Evolutionary conservation across 2,888 invertebrate genomes (phyloP), one percentile per base, ranked within the genome.

Genomic region (Lasioglossum zephyrum): DNA sequence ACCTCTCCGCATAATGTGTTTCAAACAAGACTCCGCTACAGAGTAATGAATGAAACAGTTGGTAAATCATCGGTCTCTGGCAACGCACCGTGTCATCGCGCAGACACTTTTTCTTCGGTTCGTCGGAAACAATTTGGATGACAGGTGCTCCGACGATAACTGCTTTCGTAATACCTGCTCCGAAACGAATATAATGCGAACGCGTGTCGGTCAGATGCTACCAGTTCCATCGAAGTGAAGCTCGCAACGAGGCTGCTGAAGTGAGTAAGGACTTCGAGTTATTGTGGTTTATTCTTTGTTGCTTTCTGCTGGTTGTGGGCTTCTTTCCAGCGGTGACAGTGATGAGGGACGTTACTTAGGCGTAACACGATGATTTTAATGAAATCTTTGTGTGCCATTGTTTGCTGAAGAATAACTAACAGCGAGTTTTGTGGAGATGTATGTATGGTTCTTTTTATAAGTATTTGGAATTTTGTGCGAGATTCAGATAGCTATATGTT

Each of bases 21-120:
- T 74, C 79, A 79, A 76, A 82, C 84, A 86, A 84, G 80, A 73
- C 73, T 41, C 72, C 9, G 41, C 57, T 69, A n/a, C 49, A 39
- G 36, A 22, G 63, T 57, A 69, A 74, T 26, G 18, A 53, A 78
- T 76, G 78, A 76, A 76, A 73, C 60, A 53, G 63, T 66, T 39
- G 41, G 63, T 79, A 72, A 57, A 44, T 47, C 36, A 60, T 60
- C 36, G 36, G 8, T 53, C n/a, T 18, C 66, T 6, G 36, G 18
- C 3, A 31, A 22, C 18, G 8, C 36, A 31, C 8, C 36, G 66
- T 31, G 66, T 66, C 66, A 66, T 66, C 66, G 66, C 36, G 66
- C 36, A 36, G 18, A 36, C 36, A 36, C 66, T 22, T 36, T 66
- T 66, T 66, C 8, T 36, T 36, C 66, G 66, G 66, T 22, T 36